Conservation (phyloP, 1,140 invertebrate genomes). For the Drosophila sulfurigaster region DNA sequence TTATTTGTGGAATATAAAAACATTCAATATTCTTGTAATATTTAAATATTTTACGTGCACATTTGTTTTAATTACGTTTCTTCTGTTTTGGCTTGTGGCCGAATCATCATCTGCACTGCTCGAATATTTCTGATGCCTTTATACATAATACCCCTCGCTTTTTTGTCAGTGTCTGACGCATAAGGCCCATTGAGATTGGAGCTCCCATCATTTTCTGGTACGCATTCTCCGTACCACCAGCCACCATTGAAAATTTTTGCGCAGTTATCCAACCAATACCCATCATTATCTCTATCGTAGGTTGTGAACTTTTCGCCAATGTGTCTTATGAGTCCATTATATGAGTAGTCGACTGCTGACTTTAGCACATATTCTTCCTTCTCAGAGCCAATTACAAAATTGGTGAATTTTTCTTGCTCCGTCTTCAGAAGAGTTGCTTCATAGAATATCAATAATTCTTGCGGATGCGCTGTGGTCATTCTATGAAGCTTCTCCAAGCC, state of each 20-base stretch:
- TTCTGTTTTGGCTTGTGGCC: background rate
- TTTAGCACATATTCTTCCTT: constrained; percentile 76
- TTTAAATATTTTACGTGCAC: no score
- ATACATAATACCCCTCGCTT: background rate
- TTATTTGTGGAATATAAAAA: no score
- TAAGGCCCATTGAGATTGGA: constrained; percentile 5
- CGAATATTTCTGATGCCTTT: background rate
- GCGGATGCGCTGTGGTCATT: constrained; percentile 86
- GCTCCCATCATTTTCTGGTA: background rate
- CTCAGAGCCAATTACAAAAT: constrained; percentile 88
- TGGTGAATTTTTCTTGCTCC: constrained; percentile 86
- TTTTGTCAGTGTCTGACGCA: background rate
- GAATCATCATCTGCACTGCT: constrained; percentile 20
- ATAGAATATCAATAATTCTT: constrained; percentile 85
- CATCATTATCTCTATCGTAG: constrained; percentile 31
- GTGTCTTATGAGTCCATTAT: background rate
- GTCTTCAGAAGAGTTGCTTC: constrained; percentile 85
- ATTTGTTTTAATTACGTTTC: no score
- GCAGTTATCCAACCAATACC: constrained; percentile 27
- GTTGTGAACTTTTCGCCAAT: constrained; percentile 30
- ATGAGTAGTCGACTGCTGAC: background rate
- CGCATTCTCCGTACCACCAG: constrained; percentile 27
- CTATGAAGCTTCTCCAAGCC: constrained; percentile 87
- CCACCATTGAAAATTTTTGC: constrained; percentile 23
- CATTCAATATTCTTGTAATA: no score